Conservation (phyloP, 2,888 invertebrate species). For the Chrysopilus asiliformis region DNA sequence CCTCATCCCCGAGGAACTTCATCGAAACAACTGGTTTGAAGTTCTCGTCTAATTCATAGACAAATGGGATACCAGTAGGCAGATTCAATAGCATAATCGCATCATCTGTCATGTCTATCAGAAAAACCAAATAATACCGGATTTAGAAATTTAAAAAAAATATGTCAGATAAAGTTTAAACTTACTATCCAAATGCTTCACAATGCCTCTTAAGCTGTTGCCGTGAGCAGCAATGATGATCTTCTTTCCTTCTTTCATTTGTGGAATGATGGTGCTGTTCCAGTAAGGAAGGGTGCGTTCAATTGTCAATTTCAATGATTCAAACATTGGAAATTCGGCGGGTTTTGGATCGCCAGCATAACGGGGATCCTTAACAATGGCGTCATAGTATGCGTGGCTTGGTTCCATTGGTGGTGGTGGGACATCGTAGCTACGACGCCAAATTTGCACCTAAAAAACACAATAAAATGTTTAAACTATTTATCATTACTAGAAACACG, state of each 20-base stretch:
- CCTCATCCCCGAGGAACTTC: constrained; percentile 69
- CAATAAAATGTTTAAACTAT: background rate
- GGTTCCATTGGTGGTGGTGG: constrained; percentile 77
- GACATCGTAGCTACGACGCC: constrained; percentile 74
- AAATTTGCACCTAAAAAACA: constrained; percentile 52
- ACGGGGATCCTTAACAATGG: constrained; percentile 63
- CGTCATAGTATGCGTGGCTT: constrained; percentile 62
- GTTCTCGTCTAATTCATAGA: constrained; percentile 62
- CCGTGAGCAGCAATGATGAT: constrained; percentile 81
- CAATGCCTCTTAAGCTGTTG: constrained; percentile 76
- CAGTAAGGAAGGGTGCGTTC: constrained; percentile 78
- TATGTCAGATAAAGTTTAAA: background rate
- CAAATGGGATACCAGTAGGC: constrained; percentile 71
- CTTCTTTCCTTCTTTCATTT: constrained; percentile 67
- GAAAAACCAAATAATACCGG: constrained; percentile 9
- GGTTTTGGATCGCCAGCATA: constrained; percentile 60
- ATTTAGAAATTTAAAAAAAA: background rate
- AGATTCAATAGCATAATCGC: constrained; percentile 66
- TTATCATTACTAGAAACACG: no score
- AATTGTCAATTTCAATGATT: constrained; percentile 73
- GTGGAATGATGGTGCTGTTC: constrained; percentile 61
- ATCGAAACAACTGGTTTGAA: constrained; percentile 63
- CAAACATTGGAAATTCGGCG: constrained; percentile 71
- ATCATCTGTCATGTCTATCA: constrained; percentile 52
- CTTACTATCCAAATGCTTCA: constrained; percentile 75